Conservation (phyloP, 1,140 invertebrate species). For the Magallana gigas region DNA sequence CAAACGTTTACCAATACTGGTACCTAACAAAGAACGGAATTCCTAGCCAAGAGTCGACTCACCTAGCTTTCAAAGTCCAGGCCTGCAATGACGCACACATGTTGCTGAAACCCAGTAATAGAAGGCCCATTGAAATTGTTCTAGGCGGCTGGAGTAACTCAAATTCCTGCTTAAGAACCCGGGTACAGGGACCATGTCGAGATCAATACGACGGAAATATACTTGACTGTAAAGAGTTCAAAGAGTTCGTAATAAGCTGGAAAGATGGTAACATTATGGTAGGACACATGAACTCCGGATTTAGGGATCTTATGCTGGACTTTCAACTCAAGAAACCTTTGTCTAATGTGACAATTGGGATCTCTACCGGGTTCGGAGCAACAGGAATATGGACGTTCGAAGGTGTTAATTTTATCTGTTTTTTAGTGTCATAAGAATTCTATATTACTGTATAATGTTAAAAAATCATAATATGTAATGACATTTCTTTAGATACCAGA, state of each 20-base stretch:
- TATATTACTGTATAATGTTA: too few relatives aligned
- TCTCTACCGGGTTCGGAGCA: neutral
- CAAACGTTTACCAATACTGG: neutral
- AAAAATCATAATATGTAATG: too few relatives aligned
- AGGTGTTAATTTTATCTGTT: neutral
- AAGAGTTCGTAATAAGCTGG: neutral
- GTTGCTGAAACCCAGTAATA: neutral
- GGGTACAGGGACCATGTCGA: neutral
- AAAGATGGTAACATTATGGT: neutral
- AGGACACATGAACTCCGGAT: neutral
- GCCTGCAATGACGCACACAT: constrained; percentile 8
- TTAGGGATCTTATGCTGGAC: neutral
- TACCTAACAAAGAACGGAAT: neutral
- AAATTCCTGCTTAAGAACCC: neutral
- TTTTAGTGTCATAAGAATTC: too few relatives aligned
- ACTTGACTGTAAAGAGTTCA: neutral
- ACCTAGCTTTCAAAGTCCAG: neutral
- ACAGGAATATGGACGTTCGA: neutral
- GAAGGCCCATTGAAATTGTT: neutral
- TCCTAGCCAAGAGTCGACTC: neutral
- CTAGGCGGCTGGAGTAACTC: constrained; percentile 2
- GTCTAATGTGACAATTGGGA: neutral
- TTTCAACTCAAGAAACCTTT: neutral
- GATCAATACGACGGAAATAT: neutral
- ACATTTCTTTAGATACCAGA: too few relatives aligned